Base-by-base conservation (phyloP, 2,888 invertebrate genomes). In the Tryphoninae sp. region DNA sequence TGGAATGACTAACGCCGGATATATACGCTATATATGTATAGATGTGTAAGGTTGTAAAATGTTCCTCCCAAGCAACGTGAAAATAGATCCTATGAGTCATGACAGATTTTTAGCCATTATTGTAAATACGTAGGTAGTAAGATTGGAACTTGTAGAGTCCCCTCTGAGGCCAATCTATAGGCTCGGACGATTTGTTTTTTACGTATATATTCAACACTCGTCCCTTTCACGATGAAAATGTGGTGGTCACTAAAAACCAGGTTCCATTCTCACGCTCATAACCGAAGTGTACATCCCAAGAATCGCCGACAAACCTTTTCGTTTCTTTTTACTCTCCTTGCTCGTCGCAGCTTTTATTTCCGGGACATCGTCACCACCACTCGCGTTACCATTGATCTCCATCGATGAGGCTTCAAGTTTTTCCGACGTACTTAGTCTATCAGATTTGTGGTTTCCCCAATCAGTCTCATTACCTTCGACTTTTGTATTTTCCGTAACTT, bases 231-330 rank as follows among this genome's bases (percentile, higher is more conserved):
- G 22, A 2, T 16, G 16, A 19, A 55, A 55, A 19, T 2, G 7
- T 22, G 4, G 8, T 55, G 16, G n/a, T 23, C 65, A 69, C 87
- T 83, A 91, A 86, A 91, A 91, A 69, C 91, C 91, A 7, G 91
- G 90, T 72, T 91, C 91, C 88, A 90, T 87, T 76, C 88, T 89
- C 8, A 90, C 89, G 0, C 89, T 89, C 74, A 89, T 84, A 13
- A 89, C 89, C 40, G 69, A 89, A 67, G 80, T 90, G 13, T 90
- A 81, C 87, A 90, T 89, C 49, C 88, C 88, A 9, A 89, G 86
- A 77, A 91, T 86, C 68, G 89, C 88, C 8, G 88, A 87, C 84
- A 90, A 86, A 68, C 90, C 91, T 45, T 80, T 86, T 13, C 88
- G 87, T 69, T 82, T 90, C 64, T 87, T 90, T 11, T 80, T 85